Evolutionary conservation across 2,113 vertebrate genomes (phyloP), one percentile per base, ranked within the genome.

Genomic region (Carlito syrichta): DNA sequence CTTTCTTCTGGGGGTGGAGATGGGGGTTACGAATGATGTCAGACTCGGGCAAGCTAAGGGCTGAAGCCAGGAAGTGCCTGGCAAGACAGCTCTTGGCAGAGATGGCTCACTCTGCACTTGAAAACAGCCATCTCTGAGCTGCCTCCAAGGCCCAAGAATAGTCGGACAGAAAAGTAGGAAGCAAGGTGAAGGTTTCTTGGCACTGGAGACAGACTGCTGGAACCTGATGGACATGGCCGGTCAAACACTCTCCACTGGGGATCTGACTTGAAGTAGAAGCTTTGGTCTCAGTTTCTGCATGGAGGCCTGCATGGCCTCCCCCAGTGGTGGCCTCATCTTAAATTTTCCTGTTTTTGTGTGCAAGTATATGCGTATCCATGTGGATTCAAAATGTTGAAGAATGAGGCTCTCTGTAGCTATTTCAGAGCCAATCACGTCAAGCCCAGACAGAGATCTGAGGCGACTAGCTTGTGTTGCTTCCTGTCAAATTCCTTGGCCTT

Each of bases 401-500:
- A 76, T 27, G 89, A 96, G n/a, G 23, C 68, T 85, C 52, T 79
- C 73, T 79, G 56, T 66, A 73, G 76, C 62, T 95, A 27, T 86
- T 96, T 96, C 96, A 60, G 25, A 54, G 60, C 78, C 86, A 76
- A 71, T 90, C 94, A 91, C 4, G 16, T 96, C 82, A 91, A 94
- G 90, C 62, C 91, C 92, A 97, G 96, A 96, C 92, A 93, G 93
- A 95, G 94, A 92, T 89, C 40, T 86, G 69, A 96, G 69, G 74
- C 2, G 23, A 95, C 94, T 74, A n/a, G 71, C 91, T 81, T 84
- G 63, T 73, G 85, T 84, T 97, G 81, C 94, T 96, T 95, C 92
- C 96, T 96, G 96, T 96, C 94, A 82, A 77, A 97, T 96, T 95
- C 92, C 60, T 81, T 38, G 74, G 96, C 43, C 89, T 86, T 86